Conservation (phyloP, 2,888 invertebrate species). For the Alviniconcha strummeri region DNA sequence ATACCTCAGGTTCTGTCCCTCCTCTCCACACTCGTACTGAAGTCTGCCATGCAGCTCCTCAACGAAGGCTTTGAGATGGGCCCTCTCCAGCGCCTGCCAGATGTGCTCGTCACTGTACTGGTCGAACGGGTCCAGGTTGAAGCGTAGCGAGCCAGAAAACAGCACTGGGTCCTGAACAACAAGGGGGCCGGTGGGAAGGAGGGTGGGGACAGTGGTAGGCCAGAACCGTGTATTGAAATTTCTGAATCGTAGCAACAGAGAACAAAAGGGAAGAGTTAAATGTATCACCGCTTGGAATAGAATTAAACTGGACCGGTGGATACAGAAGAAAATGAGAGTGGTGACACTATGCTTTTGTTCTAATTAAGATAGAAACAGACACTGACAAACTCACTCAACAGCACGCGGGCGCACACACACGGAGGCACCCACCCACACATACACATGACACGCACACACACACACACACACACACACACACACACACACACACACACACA, state of each 20-base stretch:
- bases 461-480: neutral
- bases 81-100: conserved; percentile 92
- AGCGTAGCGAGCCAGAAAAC: conserved; percentile 91
- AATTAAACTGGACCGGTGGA: no score
- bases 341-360: neutral
- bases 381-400: no score
- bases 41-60: conserved; percentile 85
- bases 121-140: conserved; percentile 94
- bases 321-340: no score
- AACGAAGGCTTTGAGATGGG: conserved; percentile 91
- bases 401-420: neutral
- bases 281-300: no score
- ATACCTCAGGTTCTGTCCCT: conserved; percentile 87
- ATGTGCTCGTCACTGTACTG: conserved; percentile 86
- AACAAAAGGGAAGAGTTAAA: neutral
- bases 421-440: neutral
- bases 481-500: neutral
- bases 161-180: conserved; percentile 88
- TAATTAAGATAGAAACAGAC: neutral
- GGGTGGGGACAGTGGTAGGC: neutral
- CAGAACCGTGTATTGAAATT: no score
- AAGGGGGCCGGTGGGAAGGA: no score
- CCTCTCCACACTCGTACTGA: conserved; percentile 68
- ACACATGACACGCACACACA: neutral
- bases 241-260: neutral